Evolutionary conservation across 2,888 invertebrate species (phyloP), one percentile per base, ranked within the genome.

Genomic region (Hipparchia sbordonii): DNA sequence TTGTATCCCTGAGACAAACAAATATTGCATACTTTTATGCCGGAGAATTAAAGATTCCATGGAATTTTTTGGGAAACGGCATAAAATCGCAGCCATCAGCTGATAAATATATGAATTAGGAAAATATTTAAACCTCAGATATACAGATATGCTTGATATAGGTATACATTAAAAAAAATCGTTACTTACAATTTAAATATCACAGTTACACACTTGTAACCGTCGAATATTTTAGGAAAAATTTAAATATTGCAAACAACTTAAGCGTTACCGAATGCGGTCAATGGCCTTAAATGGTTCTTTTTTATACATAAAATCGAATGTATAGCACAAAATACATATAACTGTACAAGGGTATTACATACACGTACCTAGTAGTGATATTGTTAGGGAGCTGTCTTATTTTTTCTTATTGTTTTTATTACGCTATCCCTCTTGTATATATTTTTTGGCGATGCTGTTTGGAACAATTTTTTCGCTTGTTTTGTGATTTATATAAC

Each of bases 241-340:
- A 70, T 72, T 69, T 70, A 72, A 70, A 74, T 57, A 69, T 67
- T 61, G 61, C 71, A 73, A 65, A 71, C 62, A 51, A 48, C 48
- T 66, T 66, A 59, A 63, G 57, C 72, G 69, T 72, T 72, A 71
- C 79, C 74, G 69, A 75, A 77, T 76, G 73, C 73, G 77, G 79
- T 71, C 76, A 67, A 72, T 70, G 76, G 71, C 77, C 76, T 70
- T 72, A 77, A 75, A 72, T 70, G 70, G 54, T 66, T 66, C 54
- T 67, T 63, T 39, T 39, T 74, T 74, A 74, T 66, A 62, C 70
- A 68, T 65, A 57, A 67, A 73, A 33, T 57, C 56, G 67, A 57
- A 67, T 67, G 67, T 67, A 67, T 67, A 70, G 52, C 54, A 54
- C 57, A 59, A 67, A 46, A 48, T 66, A n/a, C n/a, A 66, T 51